Percentiles rank a stretch among this genome's conserved stretches.
phyloP scores from a whole-genome alignment of 2,797 vertebrate species.

The Okamejei kenojei region DNA sequence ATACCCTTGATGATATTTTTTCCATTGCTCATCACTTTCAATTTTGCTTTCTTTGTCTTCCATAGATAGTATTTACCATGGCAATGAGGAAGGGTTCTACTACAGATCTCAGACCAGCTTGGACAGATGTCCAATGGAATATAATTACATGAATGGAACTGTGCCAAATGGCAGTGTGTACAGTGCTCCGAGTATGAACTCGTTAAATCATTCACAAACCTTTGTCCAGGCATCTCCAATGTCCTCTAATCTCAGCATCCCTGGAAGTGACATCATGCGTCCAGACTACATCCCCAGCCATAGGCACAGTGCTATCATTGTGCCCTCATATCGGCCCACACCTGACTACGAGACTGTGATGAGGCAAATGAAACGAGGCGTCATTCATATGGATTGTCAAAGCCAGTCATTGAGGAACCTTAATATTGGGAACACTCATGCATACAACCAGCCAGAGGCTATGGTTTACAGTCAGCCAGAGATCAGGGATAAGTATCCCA shows the following conservation, averaged over 20 bases:
- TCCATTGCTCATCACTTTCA: constrained; percentile 42
- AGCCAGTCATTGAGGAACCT: constrained; percentile 90
- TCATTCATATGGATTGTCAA: constrained; percentile 71
- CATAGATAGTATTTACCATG: constrained; percentile 88
- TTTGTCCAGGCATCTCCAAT: constrained; percentile 82
- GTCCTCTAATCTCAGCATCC: constrained; percentile 90
- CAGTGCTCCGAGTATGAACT: constrained; percentile 85
- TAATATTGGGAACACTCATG: constrained; percentile 82
- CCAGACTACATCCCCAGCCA: constrained; percentile 87
- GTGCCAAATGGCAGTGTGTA: constrained; percentile 88
- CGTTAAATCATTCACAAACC: constrained; percentile 84
- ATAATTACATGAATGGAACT: constrained; percentile 75
- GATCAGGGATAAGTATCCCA: constrained; percentile 77
- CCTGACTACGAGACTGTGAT: constrained; percentile 92
- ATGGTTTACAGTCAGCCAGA: constrained; percentile 93
- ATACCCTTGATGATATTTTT: not conserved
- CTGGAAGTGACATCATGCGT: constrained; percentile 85
- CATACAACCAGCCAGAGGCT: constrained; percentile 80
- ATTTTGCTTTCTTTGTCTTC: constrained; percentile 36
- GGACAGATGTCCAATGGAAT: constrained; percentile 70
- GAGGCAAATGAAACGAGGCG: constrained; percentile 78
- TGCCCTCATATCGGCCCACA: constrained; percentile 88
- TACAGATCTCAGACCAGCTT: constrained; percentile 88
- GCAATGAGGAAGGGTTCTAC: constrained; percentile 74
- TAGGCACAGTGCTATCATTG: constrained; percentile 88